A percentile compares a stretch with the other conserved stretches of the same genome.
Conservation (phyloP, 2,113 vertebrate species). For the Macaca fascicularis region T2T-MFA8v1.1 NC_088389.1:86640501-86641000, state of each 20-base stretch:
- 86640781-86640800: not conserved
- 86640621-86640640: not conserved
- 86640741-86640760: not conserved
- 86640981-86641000: not conserved
- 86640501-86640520: not conserved
- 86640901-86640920: not conserved
- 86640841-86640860: not conserved
- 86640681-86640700: not conserved
- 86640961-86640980: not conserved
- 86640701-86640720: not conserved
- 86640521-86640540: not conserved
- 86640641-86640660: not conserved
- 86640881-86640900: not conserved
- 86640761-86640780: not conserved
- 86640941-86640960: not conserved
- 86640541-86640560: not conserved
- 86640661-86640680: not conserved
- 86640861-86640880: not conserved
- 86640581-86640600: not conserved
- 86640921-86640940: not conserved
- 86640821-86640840: not conserved
- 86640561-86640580: not conserved
- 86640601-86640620: not conserved
- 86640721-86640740: not conserved
- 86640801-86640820: not conserved